Evolutionary conservation across 1,140 invertebrate genomes (phyloP), one percentile per base, ranked within the genome.

Genomic region (Bombus huntii): DNA sequence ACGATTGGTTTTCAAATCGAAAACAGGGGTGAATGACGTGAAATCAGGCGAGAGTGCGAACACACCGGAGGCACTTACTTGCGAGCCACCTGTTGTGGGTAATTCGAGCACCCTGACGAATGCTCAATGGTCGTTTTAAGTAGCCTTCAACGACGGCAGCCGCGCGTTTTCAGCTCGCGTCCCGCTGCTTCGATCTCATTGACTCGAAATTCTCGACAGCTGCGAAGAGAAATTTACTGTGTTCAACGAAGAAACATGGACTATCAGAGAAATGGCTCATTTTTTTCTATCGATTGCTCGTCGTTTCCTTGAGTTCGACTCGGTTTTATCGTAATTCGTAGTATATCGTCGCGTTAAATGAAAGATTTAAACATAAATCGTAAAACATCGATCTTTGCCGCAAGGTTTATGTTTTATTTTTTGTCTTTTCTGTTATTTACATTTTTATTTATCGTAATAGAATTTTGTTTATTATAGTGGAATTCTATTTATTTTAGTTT

Each of bases 71-170:
- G 53, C 78, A 91, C 89, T 93, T 93, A 91, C 91, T 93, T 92
- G 89, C 80, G 77, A 88, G 92, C 93, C 92, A 94, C 93, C 93
- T 94, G 94, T 94, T 94, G 92, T 92, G 71, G 87, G 92, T 93
- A 88, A 89, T 87, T 91, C 85, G 87, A 89, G 86, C 85, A 92
- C 90, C 82, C 83, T 73, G 85, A 87, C 78, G 84, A 89, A 87
- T 90, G 81, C 86, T 90, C 87, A 87, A 91, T 79, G 88, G 85
- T 90, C 88, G 84, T 82, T 90, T 80, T 85, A 87, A 89, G 84
- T 77, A 70, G 73, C 84, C 72, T 85, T 87, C 72, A 87, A 89
- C 86, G 87, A 91, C 83, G 79, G 39, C 77, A 76, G 88, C 53
- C 86, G 89, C 75, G 77, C 74, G 71, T 88, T 87, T 88, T 88